phyloP scores from a whole-genome alignment of 2,797 vertebrate genomes.

The Parambassis ranga region DNA sequence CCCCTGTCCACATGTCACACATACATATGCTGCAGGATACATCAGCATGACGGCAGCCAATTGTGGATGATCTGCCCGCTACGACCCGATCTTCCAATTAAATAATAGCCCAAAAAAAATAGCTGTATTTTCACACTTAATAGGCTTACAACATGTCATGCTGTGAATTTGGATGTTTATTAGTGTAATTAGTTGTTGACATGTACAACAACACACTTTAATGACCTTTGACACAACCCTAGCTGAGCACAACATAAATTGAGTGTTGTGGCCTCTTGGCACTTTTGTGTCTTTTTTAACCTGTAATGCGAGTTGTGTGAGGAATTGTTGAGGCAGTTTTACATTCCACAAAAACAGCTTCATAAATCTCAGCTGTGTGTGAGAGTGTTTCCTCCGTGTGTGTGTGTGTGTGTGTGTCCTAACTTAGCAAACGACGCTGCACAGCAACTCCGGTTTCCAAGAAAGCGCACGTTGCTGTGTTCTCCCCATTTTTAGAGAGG shows the following conservation, averaged over 20 bases:
- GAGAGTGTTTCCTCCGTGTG: too few species aligned
- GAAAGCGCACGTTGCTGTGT: constrained; percentile 48
- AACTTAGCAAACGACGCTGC: constrained; percentile 61
- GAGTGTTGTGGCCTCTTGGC: constrained; percentile 14
- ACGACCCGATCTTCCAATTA: not conserved
- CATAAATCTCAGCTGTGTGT: constrained; percentile 68
- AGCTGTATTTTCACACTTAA: not conserved
- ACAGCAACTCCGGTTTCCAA: constrained; percentile 58
- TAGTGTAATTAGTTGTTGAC: not conserved
- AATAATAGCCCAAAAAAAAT: too few species aligned
- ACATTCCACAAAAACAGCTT: constrained; percentile 64
- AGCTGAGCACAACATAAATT: constrained; percentile 25
- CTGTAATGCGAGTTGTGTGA: constrained; percentile 41
- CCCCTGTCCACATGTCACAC: constrained; percentile 46
- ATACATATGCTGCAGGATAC: constrained; percentile 24
- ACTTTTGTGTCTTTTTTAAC: constrained; percentile 55
- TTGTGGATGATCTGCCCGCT: not conserved
- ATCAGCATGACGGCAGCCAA: not conserved
- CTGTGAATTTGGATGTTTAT: not conserved
- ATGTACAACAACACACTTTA: not conserved
- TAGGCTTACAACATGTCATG: not conserved
- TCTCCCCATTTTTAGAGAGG: constrained; percentile 56
- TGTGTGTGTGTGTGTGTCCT: constrained; percentile 65
- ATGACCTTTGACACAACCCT: constrained; percentile 28
- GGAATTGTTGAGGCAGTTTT: constrained; percentile 50